phyloP scores from a whole-genome alignment of 2,113 vertebrate species.

The Syrmaticus mikado region DNA sequence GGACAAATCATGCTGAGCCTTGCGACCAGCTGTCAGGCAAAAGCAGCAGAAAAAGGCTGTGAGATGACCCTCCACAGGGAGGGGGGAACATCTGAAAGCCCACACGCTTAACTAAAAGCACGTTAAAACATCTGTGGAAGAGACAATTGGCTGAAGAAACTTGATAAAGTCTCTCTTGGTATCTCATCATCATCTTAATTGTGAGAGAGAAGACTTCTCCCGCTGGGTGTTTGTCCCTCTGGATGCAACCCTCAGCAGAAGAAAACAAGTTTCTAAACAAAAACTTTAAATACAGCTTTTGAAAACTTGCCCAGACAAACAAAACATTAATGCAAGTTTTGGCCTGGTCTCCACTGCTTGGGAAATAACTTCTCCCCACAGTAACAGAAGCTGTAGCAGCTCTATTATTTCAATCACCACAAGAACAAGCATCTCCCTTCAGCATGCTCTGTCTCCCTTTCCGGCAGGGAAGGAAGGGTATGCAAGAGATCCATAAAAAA shows the following conservation, averaged over 20 bases:
- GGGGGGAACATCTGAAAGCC: background rate
- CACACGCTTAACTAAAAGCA: background rate
- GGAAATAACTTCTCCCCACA: too few species aligned
- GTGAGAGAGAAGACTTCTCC: background rate
- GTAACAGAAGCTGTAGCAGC: too few species aligned
- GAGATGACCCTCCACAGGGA: background rate
- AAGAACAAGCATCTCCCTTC: background rate
- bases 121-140: background rate
- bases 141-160: background rate
- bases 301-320: conserved; percentile 8
- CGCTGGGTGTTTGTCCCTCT: background rate
- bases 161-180: background rate
- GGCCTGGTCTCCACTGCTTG: background rate
- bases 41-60: background rate
- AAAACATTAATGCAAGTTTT: background rate
- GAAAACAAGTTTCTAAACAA: background rate
- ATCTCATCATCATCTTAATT: background rate
- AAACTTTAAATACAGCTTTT: background rate
- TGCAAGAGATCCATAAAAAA: background rate
- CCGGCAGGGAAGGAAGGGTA: background rate
- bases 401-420: background rate
- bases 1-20: background rate
- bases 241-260: background rate
- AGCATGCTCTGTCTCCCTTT: background rate
- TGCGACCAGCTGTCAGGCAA: background rate